These are phyloP conservation scores for Peucedramus taeniatus DNA, from an alignment of 2,113 vertebrate genomes.

Conservation along the genomic window DNA sequence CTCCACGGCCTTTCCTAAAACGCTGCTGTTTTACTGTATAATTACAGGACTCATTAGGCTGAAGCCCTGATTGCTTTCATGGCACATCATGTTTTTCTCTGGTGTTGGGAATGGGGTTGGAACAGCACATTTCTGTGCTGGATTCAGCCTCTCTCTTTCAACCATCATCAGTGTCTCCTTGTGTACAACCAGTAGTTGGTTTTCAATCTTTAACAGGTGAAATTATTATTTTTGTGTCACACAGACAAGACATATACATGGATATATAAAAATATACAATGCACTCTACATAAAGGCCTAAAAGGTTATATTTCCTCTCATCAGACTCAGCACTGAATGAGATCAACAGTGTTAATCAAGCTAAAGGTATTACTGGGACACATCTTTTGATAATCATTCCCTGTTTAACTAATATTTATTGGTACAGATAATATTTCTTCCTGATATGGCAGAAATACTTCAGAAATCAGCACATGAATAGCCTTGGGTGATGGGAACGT, in stretches of 20 bases:
- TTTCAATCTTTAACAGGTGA: neutral
- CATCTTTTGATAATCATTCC: neutral
- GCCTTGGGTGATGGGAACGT: neutral
- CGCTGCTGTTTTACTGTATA: accelerated
- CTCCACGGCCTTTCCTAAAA: neutral
- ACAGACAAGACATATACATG: neutral
- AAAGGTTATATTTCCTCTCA: neutral
- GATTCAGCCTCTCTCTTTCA: neutral
- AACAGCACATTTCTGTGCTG: neutral
- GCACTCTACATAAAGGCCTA: neutral
- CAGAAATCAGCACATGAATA: neutral
- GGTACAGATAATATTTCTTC: neutral
- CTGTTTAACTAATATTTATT: neutral
- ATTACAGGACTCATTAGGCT: neutral
- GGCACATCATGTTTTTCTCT: neutral
- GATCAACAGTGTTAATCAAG: neutral
- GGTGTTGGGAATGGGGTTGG: neutral
- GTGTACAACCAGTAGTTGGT: neutral
- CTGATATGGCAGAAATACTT: neutral
- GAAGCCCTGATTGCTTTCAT: neutral
- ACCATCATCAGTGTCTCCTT: neutral
- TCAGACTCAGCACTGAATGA: neutral
- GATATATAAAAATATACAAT: neutral
- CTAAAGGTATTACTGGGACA: neutral
- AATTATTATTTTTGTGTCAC: neutral